Conservation (phyloP, 2,797 vertebrate genomes). For the Lacerta bilineata region DNA sequence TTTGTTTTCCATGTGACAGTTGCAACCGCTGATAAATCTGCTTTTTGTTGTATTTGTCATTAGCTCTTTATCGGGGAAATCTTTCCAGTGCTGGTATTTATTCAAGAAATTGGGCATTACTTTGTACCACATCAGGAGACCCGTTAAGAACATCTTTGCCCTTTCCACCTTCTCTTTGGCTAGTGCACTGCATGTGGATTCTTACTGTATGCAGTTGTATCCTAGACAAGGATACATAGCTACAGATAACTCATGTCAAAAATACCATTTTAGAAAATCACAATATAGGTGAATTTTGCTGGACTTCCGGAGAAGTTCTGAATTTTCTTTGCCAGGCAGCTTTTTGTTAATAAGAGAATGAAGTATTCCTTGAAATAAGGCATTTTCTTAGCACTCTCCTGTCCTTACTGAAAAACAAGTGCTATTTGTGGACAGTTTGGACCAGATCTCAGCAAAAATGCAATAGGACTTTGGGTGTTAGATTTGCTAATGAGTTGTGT, state of each 20-base stretch:
- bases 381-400: conserved; percentile 50
- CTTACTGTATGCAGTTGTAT: not conserved
- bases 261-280: conserved; percentile 39
- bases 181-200: conserved; percentile 6
- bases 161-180: conserved; percentile 4
- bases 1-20: conserved; percentile 57
- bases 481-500: conserved; percentile 79
- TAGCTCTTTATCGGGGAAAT: conserved; percentile 47
- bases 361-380: conserved; percentile 62
- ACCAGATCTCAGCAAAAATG: conserved; percentile 66
- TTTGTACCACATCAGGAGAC: conserved; percentile 50
- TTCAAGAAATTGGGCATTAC: conserved; percentile 63
- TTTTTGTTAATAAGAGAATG: conserved; percentile 51
- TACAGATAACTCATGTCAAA: conserved; percentile 44
- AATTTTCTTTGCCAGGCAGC: not conserved
- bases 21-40: conserved; percentile 29
- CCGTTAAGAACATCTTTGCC: conserved; percentile 55
- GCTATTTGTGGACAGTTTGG: conserved; percentile 64
- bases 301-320: conserved; percentile 44
- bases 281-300: conserved; percentile 53
- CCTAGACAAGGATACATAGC: not conserved
- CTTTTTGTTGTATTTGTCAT: conserved; percentile 56
- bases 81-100: conserved; percentile 58
- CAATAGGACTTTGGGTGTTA: conserved; percentile 78
- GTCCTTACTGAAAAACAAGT: conserved; percentile 60